phyloP scores from a whole-genome alignment of 30 jellyfish, hydroid and myxozoan species.

The Calvadosia cruxmelitensis region DNA sequence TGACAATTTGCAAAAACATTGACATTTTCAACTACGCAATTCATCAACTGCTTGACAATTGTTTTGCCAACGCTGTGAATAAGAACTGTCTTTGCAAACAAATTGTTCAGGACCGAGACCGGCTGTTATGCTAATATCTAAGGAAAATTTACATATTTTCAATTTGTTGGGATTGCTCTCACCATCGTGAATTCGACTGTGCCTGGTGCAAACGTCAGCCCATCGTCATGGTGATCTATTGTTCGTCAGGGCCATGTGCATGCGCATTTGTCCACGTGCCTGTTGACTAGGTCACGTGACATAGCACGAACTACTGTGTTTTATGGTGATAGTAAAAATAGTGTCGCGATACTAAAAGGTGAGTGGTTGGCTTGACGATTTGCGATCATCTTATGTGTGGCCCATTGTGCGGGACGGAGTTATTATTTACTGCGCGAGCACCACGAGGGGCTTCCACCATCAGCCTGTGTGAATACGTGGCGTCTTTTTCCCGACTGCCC shows the following conservation, averaged over 20 bases:
- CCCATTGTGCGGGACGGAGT: not conserved
- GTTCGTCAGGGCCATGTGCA: not conserved
- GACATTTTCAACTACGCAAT: too few species aligned
- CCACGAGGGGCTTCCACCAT: not conserved
- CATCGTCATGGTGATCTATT: not conserved
- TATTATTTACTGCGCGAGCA: not conserved
- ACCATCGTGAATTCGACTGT: too few species aligned
- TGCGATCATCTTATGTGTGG: not conserved
- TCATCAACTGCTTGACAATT: too few species aligned
- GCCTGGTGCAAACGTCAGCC: too few species aligned
- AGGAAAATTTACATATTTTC: too few species aligned
- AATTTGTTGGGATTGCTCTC: too few species aligned
- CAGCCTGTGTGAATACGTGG: conserved; percentile 1
- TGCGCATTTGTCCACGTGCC: not conserved
- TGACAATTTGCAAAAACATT: too few species aligned
- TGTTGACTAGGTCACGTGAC: not conserved
- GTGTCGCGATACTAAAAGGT: not conserved
- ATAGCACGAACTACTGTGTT: not conserved
- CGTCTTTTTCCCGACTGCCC: not conserved
- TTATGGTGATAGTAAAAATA: not conserved
- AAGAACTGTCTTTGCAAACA: too few species aligned
- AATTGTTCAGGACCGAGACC: too few species aligned
- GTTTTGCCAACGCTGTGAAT: too few species aligned
- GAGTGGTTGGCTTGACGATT: conserved; percentile 1
- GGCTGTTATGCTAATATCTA: too few species aligned